Base-by-base conservation (phyloP, 2,888 invertebrate species). In the Philereme transversata region DNA sequence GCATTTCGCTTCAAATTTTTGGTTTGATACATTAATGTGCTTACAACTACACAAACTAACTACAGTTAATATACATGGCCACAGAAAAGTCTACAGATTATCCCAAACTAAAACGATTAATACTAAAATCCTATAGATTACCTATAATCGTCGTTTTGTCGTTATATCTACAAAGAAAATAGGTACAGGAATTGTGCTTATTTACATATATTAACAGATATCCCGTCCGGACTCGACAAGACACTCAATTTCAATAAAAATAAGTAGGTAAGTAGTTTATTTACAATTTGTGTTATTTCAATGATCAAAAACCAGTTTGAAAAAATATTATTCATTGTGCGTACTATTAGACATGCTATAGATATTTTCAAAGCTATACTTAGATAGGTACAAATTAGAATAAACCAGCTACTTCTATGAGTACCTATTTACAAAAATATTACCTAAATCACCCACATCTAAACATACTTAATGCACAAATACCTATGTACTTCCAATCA, bases 1-100 rank as follows among this genome's bases (percentile, higher is more conserved):
- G 91, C 91, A 86, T 87, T 83, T 76, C 86, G 91, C 91, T 92
- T 90, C 78, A 85, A 86, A 86, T 92, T 90, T 91, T 92, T 91
- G 92, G 92, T 85, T 91, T 89, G 84, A 87, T 86, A 88, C 83
- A 86, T 88, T 83, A 82, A 81, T 76, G 83, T 78, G 77, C 84
- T 87, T 87, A 86, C 73, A 70, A 79, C 82, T 85, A 87, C 73
- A 76, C 73, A 78, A 79, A 74, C 60, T 76, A 76, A 68, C 72
- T 75, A 71, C 70, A 68, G 71, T 74, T 75, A 78, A 72, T 87
- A 84, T 86, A 88, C 87, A 89, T 88, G 90, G 88, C 89, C 86
- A 86, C 88, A 81, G 79, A 77, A 80, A 80, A 83, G 78, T 82
- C 78, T 80, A 83, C 76, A 80, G 79, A 75, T 77, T 79, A 72